Conservation (phyloP, 2,888 invertebrate genomes). For the Fabriciana adippe region DNA sequence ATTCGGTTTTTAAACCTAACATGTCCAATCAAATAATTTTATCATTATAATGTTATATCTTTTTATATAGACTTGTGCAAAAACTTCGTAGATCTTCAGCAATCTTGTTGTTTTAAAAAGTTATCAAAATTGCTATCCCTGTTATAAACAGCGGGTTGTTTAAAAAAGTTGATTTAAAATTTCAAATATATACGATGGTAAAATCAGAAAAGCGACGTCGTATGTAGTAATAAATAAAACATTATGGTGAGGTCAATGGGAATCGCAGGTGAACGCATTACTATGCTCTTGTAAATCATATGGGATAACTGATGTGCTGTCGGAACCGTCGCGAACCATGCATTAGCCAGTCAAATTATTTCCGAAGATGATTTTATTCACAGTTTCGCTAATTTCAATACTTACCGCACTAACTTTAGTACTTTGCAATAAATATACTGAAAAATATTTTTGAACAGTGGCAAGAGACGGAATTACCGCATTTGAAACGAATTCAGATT, state of each 20-base stretch:
- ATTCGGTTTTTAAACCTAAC: too few species aligned
- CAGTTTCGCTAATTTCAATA: neutral
- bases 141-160: neutral
- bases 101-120: neutral
- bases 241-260: constrained; percentile 39
- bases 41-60: too few species aligned
- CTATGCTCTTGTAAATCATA: constrained; percentile 39
- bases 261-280: constrained; percentile 44
- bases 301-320: constrained; percentile 33
- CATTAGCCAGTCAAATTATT: constrained; percentile 37
- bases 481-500: too few species aligned
- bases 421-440: too few species aligned
- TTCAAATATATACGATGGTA: constrained; percentile 4
- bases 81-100: too few species aligned
- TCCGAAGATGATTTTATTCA: constrained; percentile 17
- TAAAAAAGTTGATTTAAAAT: neutral
- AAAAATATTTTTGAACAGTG: too few species aligned
- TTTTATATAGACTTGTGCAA: too few species aligned
- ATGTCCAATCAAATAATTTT: too few species aligned
- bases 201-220: constrained; percentile 11
- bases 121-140: neutral
- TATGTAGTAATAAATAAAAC: constrained; percentile 34
- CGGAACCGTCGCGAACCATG: constrained; percentile 19
- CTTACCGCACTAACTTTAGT: too few species aligned
- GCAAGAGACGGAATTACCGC: too few species aligned